These are phyloP conservation scores for Crotalus horridus DNA, from an alignment of 2,113 vertebrate genomes.

Conservation along the genomic window DNA sequence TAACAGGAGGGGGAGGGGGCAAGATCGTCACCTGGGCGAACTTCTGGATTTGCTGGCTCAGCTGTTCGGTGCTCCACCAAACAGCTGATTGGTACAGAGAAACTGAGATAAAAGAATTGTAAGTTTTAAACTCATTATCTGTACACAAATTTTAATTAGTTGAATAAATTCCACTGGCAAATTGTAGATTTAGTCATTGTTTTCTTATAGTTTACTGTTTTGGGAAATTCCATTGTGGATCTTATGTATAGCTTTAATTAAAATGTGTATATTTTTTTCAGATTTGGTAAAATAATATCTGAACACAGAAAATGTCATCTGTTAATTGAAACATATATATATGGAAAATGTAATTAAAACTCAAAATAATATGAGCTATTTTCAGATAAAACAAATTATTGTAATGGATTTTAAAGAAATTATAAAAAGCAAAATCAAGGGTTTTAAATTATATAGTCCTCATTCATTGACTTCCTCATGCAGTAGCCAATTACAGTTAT, in stretches of 20 bases:
- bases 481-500: background rate
- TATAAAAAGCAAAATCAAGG: conserved; percentile 33
- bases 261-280: conserved; percentile 75
- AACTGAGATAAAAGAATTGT: conserved; percentile 41
- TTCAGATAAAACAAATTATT: conserved; percentile 7
- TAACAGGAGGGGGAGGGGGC: too few species aligned
- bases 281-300: conserved; percentile 69
- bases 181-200: conserved; percentile 70
- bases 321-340: conserved; percentile 74
- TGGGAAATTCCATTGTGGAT: conserved; percentile 70
- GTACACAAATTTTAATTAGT: conserved; percentile 73
- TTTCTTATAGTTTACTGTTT: conserved; percentile 72
- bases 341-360: conserved; percentile 71
- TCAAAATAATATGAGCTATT: conserved; percentile 53
- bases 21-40: accelerated
- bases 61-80: too few species aligned
- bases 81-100: too few species aligned
- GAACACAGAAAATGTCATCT: conserved; percentile 72
- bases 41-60: too few species aligned
- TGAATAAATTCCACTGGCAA: conserved; percentile 69
- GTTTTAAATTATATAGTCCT: background rate
- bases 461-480: background rate
- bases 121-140: conserved; percentile 67
- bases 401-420: conserved; percentile 33
- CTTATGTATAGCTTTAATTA: conserved; percentile 71